Percentiles rank a stretch among this genome's conserved stretches.
These are phyloP conservation scores for Peromyscus nudipes DNA, from an alignment of 2,797 vertebrate genomes.

Conservation along the genomic window DNA sequence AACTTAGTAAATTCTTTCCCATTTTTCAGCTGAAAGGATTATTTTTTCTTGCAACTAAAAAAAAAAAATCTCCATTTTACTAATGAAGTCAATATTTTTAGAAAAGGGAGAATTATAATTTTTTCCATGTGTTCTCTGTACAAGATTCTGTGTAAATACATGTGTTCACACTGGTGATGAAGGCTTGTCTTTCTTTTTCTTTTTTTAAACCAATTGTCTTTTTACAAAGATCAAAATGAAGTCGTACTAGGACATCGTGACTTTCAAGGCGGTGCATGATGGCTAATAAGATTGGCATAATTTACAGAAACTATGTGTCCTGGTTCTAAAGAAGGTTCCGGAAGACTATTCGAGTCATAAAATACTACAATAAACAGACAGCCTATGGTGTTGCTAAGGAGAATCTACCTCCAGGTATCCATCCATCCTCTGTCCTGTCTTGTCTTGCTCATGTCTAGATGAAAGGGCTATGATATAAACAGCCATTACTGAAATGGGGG, in stretches of 20 bases:
- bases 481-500: not conserved
- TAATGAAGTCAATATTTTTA: constrained; percentile 60
- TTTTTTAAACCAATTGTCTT: constrained; percentile 17
- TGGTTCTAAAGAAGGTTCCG: not conserved
- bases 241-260: not conserved
- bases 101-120: not conserved
- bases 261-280: not conserved
- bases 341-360: not conserved
- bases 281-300: not conserved
- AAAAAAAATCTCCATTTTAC: constrained; percentile 73
- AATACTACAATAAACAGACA: not conserved
- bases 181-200: not conserved
- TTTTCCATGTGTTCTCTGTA: not conserved
- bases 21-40: constrained; percentile 75
- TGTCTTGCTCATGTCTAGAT: not conserved
- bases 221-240: not conserved
- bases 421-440: not conserved
- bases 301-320: not conserved
- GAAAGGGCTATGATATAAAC: not conserved
- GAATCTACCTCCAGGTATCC: not conserved
- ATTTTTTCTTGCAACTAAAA: constrained; percentile 73
- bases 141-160: not conserved
- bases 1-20: constrained; percentile 77
- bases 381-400: too few relatives aligned
- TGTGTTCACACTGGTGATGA: not conserved